Evolutionary conservation across 2,888 invertebrate species (phyloP), one percentile per base, ranked within the genome.

Genomic region (Encarsia formosa): DNA sequence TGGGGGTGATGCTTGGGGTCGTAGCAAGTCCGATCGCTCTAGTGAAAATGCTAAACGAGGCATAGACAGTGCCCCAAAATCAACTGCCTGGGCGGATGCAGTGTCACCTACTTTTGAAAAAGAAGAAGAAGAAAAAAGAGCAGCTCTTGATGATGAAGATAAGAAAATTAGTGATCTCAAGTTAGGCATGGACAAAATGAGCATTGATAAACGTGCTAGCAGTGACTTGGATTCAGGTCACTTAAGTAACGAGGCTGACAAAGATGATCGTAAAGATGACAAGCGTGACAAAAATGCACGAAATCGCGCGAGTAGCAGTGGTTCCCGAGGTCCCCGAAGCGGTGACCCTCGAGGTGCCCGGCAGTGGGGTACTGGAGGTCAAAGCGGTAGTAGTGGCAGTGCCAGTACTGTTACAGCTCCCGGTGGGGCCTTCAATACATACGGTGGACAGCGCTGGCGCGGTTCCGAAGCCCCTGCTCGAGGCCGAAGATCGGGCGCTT

Each of bases 21-120:
- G 78, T 60, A 76, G 77, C 59, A 77, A 80, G 65, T 73, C 73
- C 59, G 81, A 81, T 38, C 68, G 76, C 45, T 76, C 78, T 26
- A 75, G 77, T 46, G 80, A 79, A 58, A 65, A 41, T 16, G 51
- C 40, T 23, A 55, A 60, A 42, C 47, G 47, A 2, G 23, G n/a
- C 11, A 11, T 26, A 2, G 48, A 52, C 13, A 35, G 16, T 9
- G 5, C 35, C 13, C 5, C 56, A 2, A 62, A 60, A 20, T 57
- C 37, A 5, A 41, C 32, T 19, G 74, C 74, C 1, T 78, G 78
- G 79, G 74, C 77, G 0, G 78, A 79, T 58, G 69, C 73, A 2
- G 66, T 66, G 41, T 73, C 68, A 15, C 75, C 67, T 29, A 74
- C 70, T 3, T 68, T 74, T 29, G 72, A 74, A 16, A 70, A 73